Conservation (phyloP, 2,888 invertebrate species). For the Eledone cirrhosa region DNA sequence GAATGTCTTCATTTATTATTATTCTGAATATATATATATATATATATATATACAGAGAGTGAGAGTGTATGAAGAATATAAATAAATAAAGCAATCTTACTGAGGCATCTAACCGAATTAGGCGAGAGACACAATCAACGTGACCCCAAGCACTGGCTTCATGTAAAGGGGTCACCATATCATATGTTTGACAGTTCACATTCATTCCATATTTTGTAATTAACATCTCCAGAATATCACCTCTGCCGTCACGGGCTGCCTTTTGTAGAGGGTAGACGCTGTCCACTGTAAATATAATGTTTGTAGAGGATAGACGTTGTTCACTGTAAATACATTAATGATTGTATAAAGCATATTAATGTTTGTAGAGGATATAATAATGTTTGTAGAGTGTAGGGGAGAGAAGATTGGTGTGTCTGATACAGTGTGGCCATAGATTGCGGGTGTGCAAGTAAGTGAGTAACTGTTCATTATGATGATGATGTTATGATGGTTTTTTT, state of each 20-base stretch:
- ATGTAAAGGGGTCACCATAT: slow-evolving; percentile 53
- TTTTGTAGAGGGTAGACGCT: slow-evolving; percentile 45
- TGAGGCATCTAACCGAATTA: slow-evolving; percentile 50
- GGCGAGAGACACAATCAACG: slow-evolving; percentile 42
- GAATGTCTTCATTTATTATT: too few species aligned
- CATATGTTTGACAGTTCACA: slow-evolving; percentile 49
- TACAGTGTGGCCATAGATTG: too few species aligned
- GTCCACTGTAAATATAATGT: neutral
- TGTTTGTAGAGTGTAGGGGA: too few species aligned
- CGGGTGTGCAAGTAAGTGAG: too few species aligned
- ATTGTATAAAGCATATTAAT: too few species aligned
- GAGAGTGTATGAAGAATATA: neutral
- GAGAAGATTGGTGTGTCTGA: too few species aligned
- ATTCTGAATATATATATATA: too few species aligned
- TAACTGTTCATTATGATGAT: too few species aligned
- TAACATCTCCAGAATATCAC: slow-evolving; percentile 38
- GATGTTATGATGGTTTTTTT: too few species aligned
- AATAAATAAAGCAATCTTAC: slow-evolving; percentile 36
- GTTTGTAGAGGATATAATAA: too few species aligned
- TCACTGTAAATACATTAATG: neutral
- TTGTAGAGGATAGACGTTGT: slow-evolving; percentile 35
- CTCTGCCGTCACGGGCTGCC: slow-evolving; percentile 45
- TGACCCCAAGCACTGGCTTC: slow-evolving; percentile 53
- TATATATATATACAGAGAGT: too few species aligned
- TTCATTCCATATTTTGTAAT: slow-evolving; percentile 39